Evolutionary conservation across 2,113 vertebrate genomes (phyloP), one percentile per base, ranked within the genome.

Genomic region (Tautogolabrus adspersus): DNA sequence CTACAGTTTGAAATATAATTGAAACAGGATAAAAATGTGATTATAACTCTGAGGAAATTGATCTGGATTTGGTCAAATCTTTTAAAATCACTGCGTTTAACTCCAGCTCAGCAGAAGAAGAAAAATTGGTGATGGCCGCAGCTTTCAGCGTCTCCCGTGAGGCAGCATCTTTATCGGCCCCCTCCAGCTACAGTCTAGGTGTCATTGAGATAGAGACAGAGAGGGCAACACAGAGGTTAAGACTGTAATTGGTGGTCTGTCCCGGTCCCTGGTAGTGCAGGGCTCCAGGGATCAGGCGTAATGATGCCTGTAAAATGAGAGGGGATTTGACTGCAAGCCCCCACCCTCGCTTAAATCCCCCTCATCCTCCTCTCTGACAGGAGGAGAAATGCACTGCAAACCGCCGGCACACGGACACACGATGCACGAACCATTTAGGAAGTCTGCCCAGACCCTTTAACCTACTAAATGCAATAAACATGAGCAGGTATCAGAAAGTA

Each of bases 241-340:
- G 92, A 59, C 89, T 84, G 85, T 94, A 94, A 95, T 93, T 95
- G 95, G 93, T 90, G 90, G 90, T 93, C 90, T 90, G 93, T 89
- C 91, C 93, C 77, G 78, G 91, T 92, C 90, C 12, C 23, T 88
- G 83, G 90, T 87, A 60, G 72, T 23, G 59, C 65, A 82, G 64
- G 68, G 84, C 92, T 92, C 91, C 73, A 81, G 85, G 91, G 90
- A 94, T 44, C 57, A 84, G 89, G 86, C 91, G 83, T 92, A 92
- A 94, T 87, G 87, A 93, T 94, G 93, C 85, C 93, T 95, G 93
- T 92, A 92, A 94, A 88, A 79, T 81, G 93, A 91, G 89, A 88
- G 84, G 92, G 93, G 90, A 90, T 93, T 86, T 80, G 77, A 88
- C 66, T 72, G 62, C 38, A 12, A 69, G 76, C 76, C 76, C 74